Percentiles rank a stretch among this genome's conserved stretches.
Evolutionary conservation across 2,113 vertebrate genomes (phyloP).

Genomic region (Petrocephalus zakoni): DNA sequence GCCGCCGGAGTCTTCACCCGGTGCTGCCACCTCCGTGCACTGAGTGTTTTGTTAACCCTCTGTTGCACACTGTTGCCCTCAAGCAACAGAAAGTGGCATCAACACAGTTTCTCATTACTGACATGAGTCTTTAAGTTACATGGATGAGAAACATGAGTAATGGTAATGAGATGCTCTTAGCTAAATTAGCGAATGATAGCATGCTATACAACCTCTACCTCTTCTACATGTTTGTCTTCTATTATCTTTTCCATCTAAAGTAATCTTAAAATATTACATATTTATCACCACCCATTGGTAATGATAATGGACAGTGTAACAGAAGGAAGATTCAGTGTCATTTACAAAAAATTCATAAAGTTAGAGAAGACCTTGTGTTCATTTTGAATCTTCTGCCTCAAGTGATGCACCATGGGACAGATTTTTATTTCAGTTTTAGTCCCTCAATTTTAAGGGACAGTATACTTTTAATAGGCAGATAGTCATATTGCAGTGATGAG

Average conservation of each 20-base stretch:
- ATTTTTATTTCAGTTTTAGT: too few relatives aligned
- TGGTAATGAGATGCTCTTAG: not conserved
- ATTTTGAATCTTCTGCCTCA: not conserved
- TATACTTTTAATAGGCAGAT: not conserved
- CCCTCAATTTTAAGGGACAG: not conserved
- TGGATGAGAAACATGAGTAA: not conserved
- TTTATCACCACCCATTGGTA: not conserved
- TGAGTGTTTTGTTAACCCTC: not conserved
- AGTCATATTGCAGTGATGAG: not conserved
- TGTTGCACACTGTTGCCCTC: not conserved
- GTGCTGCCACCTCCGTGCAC: slow-evolving; percentile 45
- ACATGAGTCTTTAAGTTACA: not conserved
- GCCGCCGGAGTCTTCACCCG: slow-evolving; percentile 94
- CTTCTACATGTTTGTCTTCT: not conserved
- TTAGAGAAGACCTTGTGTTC: not conserved
- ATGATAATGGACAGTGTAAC: not conserved
- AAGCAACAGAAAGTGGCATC: not conserved
- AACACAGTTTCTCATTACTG: not conserved
- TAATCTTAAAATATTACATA: too few relatives aligned
- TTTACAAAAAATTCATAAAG: not conserved
- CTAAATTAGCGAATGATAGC: not conserved
- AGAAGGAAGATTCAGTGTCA: not conserved
- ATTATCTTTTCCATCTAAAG: not conserved
- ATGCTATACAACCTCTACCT: not conserved
- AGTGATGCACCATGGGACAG: not conserved